Percentiles rank a stretch among this genome's conserved stretches.
Evolutionary conservation across 37 sponge, comb jelly and placozoan genomes (phyloP).

Genomic region (Amphimedon queenslandica): DNA sequence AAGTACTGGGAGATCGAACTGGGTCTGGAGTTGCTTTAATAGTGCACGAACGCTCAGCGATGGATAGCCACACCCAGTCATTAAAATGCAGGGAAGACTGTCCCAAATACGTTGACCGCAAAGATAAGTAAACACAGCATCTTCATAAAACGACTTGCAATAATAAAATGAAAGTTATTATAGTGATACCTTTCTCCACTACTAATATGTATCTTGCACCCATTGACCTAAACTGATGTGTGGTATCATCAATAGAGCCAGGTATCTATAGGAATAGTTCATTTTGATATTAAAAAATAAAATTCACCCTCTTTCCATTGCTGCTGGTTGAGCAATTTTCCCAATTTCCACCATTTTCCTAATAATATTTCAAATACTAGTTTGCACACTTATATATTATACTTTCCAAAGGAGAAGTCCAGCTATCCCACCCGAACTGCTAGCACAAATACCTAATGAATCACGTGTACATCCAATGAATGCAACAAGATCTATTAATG

Average conservation of each 20-base stretch:
- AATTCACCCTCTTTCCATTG: slow-evolving; percentile 47
- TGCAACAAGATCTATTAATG: slow-evolving; percentile 88
- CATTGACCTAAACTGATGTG: slow-evolving; percentile 35
- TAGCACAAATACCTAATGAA: slow-evolving; percentile 81
- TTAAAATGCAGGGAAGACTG: slow-evolving; percentile 79
- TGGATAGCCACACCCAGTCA: slow-evolving; percentile 96
- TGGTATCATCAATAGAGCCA: slow-evolving; percentile 57
- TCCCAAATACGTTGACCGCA: slow-evolving; percentile 92
- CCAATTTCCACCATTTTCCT: slow-evolving; percentile 33
- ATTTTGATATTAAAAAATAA: neutral
- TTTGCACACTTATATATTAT: neutral
- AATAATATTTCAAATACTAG: neutral
- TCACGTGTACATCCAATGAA: slow-evolving; percentile 62
- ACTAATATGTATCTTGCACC: slow-evolving; percentile 93
- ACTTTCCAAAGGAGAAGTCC: slow-evolving; percentile 77
- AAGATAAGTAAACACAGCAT: slow-evolving; percentile 92
- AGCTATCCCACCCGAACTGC: slow-evolving; percentile 83
- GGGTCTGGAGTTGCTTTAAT: slow-evolving; percentile 42
- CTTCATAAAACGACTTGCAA: slow-evolving; percentile 15
- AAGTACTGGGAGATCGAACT: slow-evolving; percentile 76
- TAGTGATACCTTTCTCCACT: slow-evolving; percentile 80
- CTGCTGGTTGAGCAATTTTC: slow-evolving; percentile 60
- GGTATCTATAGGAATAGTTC: slow-evolving; percentile 53
- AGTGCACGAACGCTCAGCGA: slow-evolving; percentile 84
- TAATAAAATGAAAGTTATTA: neutral